phyloP scores from a whole-genome alignment of 2,888 invertebrate species.

The Rhagophthalmus giganteus region DNA sequence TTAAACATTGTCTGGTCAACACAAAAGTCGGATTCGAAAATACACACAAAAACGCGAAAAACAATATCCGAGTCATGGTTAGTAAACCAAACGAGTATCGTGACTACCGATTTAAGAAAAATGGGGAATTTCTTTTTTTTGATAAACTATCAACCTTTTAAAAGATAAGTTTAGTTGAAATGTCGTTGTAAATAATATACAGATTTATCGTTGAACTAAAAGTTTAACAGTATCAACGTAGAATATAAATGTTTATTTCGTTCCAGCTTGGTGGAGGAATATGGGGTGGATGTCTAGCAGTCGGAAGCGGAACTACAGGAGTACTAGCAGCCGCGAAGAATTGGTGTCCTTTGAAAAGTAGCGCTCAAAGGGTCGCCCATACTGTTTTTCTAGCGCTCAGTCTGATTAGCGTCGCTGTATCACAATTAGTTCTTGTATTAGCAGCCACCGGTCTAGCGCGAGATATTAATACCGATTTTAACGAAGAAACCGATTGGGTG shows the following conservation, averaged over 20 bases:
- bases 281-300: constrained; percentile 68
- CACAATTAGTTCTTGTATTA: constrained; percentile 64
- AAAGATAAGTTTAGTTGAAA: too few species aligned
- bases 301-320: constrained; percentile 65
- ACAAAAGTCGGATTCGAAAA: too few species aligned
- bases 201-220: too few species aligned
- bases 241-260: too few species aligned
- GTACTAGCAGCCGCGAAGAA: constrained; percentile 64
- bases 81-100: too few species aligned
- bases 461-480: constrained; percentile 55
- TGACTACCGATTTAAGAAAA: too few species aligned
- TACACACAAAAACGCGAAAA: too few species aligned
- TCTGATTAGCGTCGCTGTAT: constrained; percentile 62
- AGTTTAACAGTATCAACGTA: too few species aligned
- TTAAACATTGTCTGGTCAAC: not conserved
- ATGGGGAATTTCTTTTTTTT: too few species aligned
- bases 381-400: constrained; percentile 69
- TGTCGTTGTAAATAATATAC: too few species aligned
- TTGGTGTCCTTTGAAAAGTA: constrained; percentile 55
- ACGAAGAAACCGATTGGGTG: constrained; percentile 30
- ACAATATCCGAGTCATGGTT: too few species aligned
- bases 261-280: constrained; percentile 63
- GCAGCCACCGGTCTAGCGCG: constrained; percentile 65
- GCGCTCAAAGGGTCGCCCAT: constrained; percentile 61
- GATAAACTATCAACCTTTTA: too few species aligned